These are phyloP conservation scores for Synergus japonicus DNA, from an alignment of 2,888 invertebrate genomes.

Conservation along the genomic window DNA sequence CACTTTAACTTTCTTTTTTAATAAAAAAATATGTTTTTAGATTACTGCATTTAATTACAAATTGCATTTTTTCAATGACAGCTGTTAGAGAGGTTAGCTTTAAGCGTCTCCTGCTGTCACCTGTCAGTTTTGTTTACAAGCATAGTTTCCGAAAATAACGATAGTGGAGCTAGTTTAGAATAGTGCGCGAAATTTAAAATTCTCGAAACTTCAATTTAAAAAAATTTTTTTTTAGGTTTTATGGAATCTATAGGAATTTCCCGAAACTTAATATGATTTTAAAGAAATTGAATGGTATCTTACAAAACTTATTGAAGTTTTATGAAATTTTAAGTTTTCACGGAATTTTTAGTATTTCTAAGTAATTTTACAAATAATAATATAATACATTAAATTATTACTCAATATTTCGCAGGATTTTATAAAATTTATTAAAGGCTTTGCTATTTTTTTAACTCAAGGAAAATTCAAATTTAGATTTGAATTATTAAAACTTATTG, in stretches of 20 bases:
- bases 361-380: too few relatives aligned
- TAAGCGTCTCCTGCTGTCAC: conserved; percentile 10
- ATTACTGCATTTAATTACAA: conserved; percentile 32
- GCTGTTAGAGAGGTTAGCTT: conserved; percentile 7
- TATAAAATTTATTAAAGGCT: too few relatives aligned
- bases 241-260: not conserved
- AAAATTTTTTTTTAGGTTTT: not conserved
- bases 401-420: too few relatives aligned
- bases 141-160: not conserved
- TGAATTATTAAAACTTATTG: too few relatives aligned
- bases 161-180: not conserved
- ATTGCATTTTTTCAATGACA: not conserved
- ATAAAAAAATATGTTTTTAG: not conserved
- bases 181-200: not conserved
- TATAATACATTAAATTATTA: too few relatives aligned
- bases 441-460: too few relatives aligned
- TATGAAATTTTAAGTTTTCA: not conserved
- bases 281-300: too few relatives aligned
- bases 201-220: not conserved
- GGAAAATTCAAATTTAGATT: too few relatives aligned
- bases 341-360: too few relatives aligned
- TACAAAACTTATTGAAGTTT: too few relatives aligned
- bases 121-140: conserved; percentile 25
- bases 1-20: not conserved
- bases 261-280: too few relatives aligned